Evolutionary conservation across 2,113 vertebrate genomes (phyloP).

Genomic region (Cygnus atratus): DNA sequence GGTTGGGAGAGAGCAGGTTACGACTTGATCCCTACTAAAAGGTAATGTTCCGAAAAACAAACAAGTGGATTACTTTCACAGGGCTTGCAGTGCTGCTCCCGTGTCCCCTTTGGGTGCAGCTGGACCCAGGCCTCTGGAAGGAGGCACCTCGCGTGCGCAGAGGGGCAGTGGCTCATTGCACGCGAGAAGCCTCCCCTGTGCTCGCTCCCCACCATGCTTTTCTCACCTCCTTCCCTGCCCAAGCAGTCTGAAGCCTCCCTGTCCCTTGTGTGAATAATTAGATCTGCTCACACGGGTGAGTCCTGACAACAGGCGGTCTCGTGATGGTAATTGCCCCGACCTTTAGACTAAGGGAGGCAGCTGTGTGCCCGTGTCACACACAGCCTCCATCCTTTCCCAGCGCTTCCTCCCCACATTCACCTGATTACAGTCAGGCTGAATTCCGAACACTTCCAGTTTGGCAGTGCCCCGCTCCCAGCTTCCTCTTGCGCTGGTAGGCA

Average conservation of each 20-base stretch:
- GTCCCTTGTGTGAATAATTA: background rate
- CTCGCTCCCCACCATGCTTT: fast-evolving
- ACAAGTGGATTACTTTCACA: background rate
- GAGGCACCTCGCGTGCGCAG: fast-evolving
- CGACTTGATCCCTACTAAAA: background rate
- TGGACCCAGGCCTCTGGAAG: background rate
- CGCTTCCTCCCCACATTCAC: background rate
- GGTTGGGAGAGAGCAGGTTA: background rate
- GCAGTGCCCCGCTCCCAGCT: background rate
- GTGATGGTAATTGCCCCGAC: background rate
- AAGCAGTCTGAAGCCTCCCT: background rate
- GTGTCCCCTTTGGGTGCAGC: background rate
- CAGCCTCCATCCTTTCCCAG: background rate
- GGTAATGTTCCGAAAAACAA: background rate
- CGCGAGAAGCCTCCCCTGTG: background rate
- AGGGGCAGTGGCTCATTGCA: background rate
- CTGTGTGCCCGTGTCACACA: fast-evolving
- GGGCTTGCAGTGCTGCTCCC: background rate
- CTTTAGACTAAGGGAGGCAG: background rate
- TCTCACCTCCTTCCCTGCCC: background rate
- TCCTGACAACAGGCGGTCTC: background rate
- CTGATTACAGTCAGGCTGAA: background rate
- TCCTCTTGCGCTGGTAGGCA: background rate
- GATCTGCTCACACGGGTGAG: background rate
- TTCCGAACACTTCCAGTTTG: background rate